These are phyloP conservation scores for Bombylius major DNA, from an alignment of 2,888 invertebrate genomes.

Conservation along the genomic window DNA sequence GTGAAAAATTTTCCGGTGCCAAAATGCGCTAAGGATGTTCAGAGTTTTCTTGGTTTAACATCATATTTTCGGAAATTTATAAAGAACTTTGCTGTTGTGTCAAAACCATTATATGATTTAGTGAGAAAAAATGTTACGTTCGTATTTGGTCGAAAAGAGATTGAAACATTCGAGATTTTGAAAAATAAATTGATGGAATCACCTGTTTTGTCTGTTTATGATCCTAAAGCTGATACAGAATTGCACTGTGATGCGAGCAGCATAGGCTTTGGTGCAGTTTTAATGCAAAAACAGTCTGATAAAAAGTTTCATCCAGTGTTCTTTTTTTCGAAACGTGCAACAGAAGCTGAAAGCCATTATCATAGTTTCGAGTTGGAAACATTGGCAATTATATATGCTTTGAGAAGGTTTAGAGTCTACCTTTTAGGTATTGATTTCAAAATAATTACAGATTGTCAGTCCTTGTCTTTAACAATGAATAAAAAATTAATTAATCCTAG, in stretches of 20 bases:
- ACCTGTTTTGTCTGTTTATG: slow-evolving; percentile 22
- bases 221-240: slow-evolving; percentile 19
- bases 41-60: slow-evolving; percentile 10
- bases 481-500: slow-evolving; percentile 16
- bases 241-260: slow-evolving; percentile 22
- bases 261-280: slow-evolving; percentile 18
- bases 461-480: slow-evolving; percentile 15
- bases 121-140: slow-evolving; percentile 7
- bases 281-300: slow-evolving; percentile 17
- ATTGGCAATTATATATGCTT: slow-evolving; percentile 19
- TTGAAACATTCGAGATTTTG: slow-evolving; percentile 9
- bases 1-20: slow-evolving; percentile 12
- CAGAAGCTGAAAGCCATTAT: slow-evolving; percentile 17
- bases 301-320: slow-evolving; percentile 20
- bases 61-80: slow-evolving; percentile 20
- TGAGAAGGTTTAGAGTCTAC: slow-evolving; percentile 19
- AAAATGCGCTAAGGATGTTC: slow-evolving; percentile 16
- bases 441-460: slow-evolving; percentile 20
- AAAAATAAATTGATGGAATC: slow-evolving; percentile 10
- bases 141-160: slow-evolving; percentile 3
- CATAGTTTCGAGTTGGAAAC: slow-evolving; percentile 23
- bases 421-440: slow-evolving; percentile 18
- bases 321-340: slow-evolving; percentile 21
- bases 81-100: slow-evolving; percentile 16
- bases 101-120: slow-evolving; percentile 23